Percentiles rank a stretch among this genome's conserved stretches.
phyloP scores from a whole-genome alignment of 2,113 vertebrate species.

The Bettongia penicillata region DNA sequence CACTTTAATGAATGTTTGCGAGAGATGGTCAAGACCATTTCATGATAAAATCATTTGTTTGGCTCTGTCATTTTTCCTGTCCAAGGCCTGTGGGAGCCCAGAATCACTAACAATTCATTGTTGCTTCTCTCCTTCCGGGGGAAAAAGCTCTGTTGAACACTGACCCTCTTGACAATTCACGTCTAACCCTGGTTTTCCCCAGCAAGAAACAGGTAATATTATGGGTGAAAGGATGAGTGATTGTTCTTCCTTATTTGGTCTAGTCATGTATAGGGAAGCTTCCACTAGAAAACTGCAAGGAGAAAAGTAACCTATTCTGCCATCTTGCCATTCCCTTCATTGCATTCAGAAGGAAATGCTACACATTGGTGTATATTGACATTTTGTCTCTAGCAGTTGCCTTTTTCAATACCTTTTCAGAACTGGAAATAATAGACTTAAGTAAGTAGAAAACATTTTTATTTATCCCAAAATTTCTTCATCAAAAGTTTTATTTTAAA shows the following conservation, averaged over 20 bases:
- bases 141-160: constrained; percentile 31
- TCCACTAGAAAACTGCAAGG: constrained; percentile 1
- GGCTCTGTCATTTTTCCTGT: constrained; percentile 25
- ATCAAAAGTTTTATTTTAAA: constrained; percentile 45
- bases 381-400: constrained; percentile 31
- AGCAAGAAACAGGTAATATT: constrained; percentile 46
- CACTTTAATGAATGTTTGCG: constrained; percentile 27
- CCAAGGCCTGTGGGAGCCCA: constrained; percentile 36
- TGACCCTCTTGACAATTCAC: constrained; percentile 29
- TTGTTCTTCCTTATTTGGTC: constrained; percentile 28
- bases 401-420: constrained; percentile 39
- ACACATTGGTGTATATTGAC: not conserved
- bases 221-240: constrained; percentile 47
- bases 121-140: constrained; percentile 9
- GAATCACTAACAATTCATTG: constrained; percentile 10
- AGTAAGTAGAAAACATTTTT: constrained; percentile 33
- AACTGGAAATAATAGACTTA: constrained; percentile 31
- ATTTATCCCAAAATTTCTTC: constrained; percentile 5
- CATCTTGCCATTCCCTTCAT: constrained; percentile 34
- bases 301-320: not conserved
- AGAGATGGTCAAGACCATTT: constrained; percentile 23
- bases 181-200: constrained; percentile 18
- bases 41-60: constrained; percentile 40
- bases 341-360: constrained; percentile 31
- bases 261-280: not conserved